Evolutionary conservation across 2,888 invertebrate species (phyloP).

Genomic region (Formica aserva): DNA sequence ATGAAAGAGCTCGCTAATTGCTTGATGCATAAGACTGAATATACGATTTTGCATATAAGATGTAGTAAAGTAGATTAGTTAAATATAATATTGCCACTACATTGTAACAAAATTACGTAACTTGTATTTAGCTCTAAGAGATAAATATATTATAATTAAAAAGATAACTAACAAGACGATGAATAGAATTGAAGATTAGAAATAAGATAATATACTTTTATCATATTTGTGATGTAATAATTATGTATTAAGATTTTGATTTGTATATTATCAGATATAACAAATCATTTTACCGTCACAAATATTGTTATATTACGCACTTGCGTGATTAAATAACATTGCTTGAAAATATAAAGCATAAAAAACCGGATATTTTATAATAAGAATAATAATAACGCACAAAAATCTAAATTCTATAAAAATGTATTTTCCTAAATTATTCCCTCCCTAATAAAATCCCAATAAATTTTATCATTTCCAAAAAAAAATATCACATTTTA

Average conservation of each 20-base stretch:
- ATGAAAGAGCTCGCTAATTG: background rate
- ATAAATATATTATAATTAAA: background rate
- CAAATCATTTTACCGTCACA: background rate
- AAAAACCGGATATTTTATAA: background rate
- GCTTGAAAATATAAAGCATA: slow-evolving; percentile 12
- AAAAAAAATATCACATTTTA: background rate
- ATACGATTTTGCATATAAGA: slow-evolving; percentile 9
- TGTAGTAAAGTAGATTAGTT: slow-evolving; percentile 7
- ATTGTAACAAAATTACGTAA: background rate
- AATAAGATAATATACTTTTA: slow-evolving; percentile 1
- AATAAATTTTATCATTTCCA: background rate
- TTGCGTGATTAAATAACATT: background rate
- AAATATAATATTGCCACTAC: background rate
- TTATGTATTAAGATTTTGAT: slow-evolving; percentile 3
- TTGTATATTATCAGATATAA: background rate
- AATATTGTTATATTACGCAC: background rate
- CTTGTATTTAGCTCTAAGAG: background rate
- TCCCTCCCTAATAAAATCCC: background rate
- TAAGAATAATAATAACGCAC: background rate
- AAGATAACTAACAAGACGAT: background rate
- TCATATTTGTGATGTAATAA: slow-evolving; percentile 1
- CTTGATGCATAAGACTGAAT: slow-evolving; percentile 37
- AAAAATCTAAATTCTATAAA: background rate
- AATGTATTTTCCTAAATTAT: slow-evolving; percentile 3
- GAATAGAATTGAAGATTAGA: background rate